Conservation (phyloP, 2,888 invertebrate genomes). For the Chrysotoxum bicinctum region DNA sequence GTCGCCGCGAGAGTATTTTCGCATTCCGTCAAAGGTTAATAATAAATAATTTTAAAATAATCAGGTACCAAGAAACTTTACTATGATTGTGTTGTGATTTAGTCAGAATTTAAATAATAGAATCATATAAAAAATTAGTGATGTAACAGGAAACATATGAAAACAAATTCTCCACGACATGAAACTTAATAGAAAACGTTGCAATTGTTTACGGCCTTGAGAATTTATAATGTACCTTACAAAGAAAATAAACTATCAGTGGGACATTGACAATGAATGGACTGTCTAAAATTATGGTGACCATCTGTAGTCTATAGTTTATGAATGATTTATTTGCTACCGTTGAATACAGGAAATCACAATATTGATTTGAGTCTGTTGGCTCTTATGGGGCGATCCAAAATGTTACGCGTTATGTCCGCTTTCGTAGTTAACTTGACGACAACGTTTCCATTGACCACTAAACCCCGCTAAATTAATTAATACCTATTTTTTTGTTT, state of each 20-base stretch:
- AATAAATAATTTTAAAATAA: background rate
- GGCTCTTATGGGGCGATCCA: no score
- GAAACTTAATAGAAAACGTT: background rate
- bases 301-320: background rate
- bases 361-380: background rate
- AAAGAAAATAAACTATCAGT: constrained; percentile 1
- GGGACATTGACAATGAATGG: constrained; percentile 10
- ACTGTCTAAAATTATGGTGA: background rate
- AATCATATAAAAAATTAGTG: background rate
- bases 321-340: background rate
- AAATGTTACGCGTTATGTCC: no score
- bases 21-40: constrained; percentile 36
- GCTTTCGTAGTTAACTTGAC: no score
- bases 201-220: constrained; percentile 6
- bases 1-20: constrained; percentile 22
- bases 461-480: no score
- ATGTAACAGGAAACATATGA: background rate
- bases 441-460: no score
- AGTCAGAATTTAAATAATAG: background rate
- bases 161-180: background rate
- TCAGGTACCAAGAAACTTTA: background rate
- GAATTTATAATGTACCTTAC: background rate
- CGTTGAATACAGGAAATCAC: no score
- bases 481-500: no score
- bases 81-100: background rate